These are phyloP conservation scores for Channallabes apus DNA, from an alignment of 2,797 vertebrate genomes.

Conservation along the genomic window DNA sequence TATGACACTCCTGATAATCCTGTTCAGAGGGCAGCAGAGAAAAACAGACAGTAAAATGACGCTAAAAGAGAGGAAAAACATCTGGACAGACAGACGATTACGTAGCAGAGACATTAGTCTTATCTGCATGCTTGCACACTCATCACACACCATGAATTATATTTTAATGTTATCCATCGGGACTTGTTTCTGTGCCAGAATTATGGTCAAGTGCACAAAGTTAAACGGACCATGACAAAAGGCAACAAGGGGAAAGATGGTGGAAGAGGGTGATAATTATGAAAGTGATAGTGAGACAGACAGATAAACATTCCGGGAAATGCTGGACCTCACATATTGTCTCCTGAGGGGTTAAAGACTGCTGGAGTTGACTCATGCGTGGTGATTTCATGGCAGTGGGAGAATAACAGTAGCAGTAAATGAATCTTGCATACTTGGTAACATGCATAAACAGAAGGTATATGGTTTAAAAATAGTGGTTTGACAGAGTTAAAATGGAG, in stretches of 20 bases:
- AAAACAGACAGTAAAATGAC: slow-evolving; percentile 49
- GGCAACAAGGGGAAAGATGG: slow-evolving; percentile 25
- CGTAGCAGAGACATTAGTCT: slow-evolving; percentile 57
- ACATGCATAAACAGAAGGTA: not conserved
- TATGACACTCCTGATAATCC: slow-evolving; percentile 40
- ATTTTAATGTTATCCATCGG: slow-evolving; percentile 57
- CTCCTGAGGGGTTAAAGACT: slow-evolving; percentile 24
- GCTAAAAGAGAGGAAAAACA: slow-evolving; percentile 53
- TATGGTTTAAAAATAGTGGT: slow-evolving; percentile 22
- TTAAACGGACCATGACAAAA: slow-evolving; percentile 45
- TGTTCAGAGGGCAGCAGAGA: slow-evolving; percentile 42
- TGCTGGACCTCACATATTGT: slow-evolving; percentile 16
- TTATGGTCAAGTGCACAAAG: slow-evolving; percentile 52
- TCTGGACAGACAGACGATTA: slow-evolving; percentile 58
- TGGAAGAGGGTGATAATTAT: slow-evolving; percentile 6
- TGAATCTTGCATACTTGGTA: not conserved
- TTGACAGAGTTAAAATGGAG: not conserved
- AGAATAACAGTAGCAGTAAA: slow-evolving; percentile 23
- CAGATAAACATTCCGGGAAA: slow-evolving; percentile 25
- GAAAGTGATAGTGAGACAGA: slow-evolving; percentile 16
- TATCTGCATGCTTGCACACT: slow-evolving; percentile 51
- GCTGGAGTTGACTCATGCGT: slow-evolving; percentile 17
- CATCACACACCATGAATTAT: slow-evolving; percentile 60
- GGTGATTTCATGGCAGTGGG: slow-evolving; percentile 4
- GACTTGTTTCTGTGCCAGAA: slow-evolving; percentile 52